Conservation (phyloP, 1,140 invertebrate species). For the Drosophila bifasciata region DNA sequence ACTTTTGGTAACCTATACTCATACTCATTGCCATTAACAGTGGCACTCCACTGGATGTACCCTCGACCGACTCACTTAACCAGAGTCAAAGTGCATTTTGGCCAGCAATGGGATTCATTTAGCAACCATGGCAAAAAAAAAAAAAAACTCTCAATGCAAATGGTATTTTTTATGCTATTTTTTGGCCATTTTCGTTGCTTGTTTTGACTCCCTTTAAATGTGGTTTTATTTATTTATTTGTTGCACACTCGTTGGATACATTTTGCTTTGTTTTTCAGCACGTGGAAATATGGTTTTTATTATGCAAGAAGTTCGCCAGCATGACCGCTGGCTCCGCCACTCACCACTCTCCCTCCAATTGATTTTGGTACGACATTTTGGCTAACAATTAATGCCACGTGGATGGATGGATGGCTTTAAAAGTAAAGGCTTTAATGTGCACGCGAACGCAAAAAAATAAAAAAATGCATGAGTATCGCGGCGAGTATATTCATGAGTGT, state of each 20-base stretch:
- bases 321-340: too few species aligned
- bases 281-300: too few species aligned
- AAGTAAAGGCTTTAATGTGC: conserved; percentile 9
- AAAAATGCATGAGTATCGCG: conserved; percentile 22
- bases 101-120: neutral
- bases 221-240: conserved; percentile 1
- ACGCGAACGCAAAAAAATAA: conserved; percentile 1
- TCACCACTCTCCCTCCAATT: neutral
- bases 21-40: too few species aligned
- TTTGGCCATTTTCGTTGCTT: neutral
- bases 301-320: too few species aligned
- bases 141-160: too few species aligned
- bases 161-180: too few species aligned
- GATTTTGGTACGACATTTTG: neutral
- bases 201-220: neutral
- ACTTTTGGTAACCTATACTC: too few species aligned
- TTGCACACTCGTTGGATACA: neutral
- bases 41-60: too few species aligned
- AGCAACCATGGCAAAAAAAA: neutral
- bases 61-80: too few species aligned
- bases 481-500: conserved; percentile 1
- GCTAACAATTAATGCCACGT: conserved; percentile 2
- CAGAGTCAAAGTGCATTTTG: conserved; percentile 2
- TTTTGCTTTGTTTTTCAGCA: neutral
- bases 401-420: neutral